phyloP scores from a whole-genome alignment of 1,140 invertebrate species.

The Ceratina calcarata region DNA sequence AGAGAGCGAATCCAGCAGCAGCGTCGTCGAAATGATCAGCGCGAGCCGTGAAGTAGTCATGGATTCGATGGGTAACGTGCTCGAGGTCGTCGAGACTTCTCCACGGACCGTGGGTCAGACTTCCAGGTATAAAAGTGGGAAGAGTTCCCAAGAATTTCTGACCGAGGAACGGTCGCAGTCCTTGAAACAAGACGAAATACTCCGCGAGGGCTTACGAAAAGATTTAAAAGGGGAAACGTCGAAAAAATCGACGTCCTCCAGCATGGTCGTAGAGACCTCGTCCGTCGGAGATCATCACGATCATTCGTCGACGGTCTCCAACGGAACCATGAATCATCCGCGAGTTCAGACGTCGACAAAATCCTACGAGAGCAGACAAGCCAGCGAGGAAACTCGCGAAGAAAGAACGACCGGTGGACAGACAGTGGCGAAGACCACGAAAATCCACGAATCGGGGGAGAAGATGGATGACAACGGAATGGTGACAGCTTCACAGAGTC shows the following conservation, averaged over 20 bases:
- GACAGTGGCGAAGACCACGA: slow-evolving; percentile 60
- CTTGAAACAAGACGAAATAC: slow-evolving; percentile 45
- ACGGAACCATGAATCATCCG: slow-evolving; percentile 16
- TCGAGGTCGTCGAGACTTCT: slow-evolving; percentile 68
- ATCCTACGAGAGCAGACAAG: slow-evolving; percentile 60
- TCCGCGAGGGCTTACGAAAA: slow-evolving; percentile 8
- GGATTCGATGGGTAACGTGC: slow-evolving; percentile 73
- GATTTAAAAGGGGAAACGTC: too few species aligned
- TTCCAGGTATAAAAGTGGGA: slow-evolving; percentile 42
- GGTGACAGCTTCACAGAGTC: slow-evolving; percentile 58
- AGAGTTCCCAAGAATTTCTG: slow-evolving; percentile 65
- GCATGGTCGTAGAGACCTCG: slow-evolving; percentile 29
- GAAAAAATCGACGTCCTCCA: slow-evolving; percentile 45
- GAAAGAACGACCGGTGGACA: slow-evolving; percentile 65
- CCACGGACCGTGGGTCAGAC: slow-evolving; percentile 52
- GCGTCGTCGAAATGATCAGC: slow-evolving; percentile 68
- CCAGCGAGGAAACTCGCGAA: slow-evolving; percentile 57
- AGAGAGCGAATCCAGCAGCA: slow-evolving; percentile 68
- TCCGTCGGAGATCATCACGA: slow-evolving; percentile 1
- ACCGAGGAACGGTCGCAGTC: slow-evolving; percentile 60
- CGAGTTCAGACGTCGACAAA: slow-evolving; percentile 40
- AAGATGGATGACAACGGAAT: slow-evolving; percentile 69
- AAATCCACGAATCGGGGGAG: slow-evolving; percentile 54
- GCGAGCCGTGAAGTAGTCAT: slow-evolving; percentile 70
- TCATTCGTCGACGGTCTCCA: not conserved